Evolutionary conservation across 1,140 invertebrate species (phyloP).

Genomic region (Drosophila seguyi): DNA sequence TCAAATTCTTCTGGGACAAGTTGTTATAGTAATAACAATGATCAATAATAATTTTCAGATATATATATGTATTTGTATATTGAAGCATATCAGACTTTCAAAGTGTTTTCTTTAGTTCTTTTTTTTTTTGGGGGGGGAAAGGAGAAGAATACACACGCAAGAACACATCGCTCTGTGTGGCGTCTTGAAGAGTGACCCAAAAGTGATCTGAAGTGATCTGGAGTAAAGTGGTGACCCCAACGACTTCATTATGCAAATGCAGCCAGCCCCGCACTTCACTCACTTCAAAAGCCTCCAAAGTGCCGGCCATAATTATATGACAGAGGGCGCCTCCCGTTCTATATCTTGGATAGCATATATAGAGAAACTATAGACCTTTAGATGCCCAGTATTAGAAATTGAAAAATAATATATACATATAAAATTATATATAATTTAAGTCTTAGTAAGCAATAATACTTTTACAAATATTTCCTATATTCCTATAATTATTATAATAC

Average conservation of each 20-base stretch:
- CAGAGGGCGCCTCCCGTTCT: conserved; percentile 41
- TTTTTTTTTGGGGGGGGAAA: neutral
- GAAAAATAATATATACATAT: neutral
- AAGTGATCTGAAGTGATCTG: conserved; percentile 43
- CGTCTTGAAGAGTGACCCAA: conserved; percentile 42
- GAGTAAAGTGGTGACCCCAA: conserved; percentile 63
- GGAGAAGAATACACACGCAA: conserved; percentile 6
- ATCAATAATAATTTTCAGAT: conserved; percentile 29
- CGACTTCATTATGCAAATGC: conserved; percentile 74
- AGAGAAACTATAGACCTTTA: neutral
- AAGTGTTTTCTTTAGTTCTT: neutral
- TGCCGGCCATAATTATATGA: conserved; percentile 70
- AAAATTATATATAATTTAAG: neutral
- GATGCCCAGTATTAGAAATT: neutral
- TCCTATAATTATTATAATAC: neutral
- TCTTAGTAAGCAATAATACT: neutral
- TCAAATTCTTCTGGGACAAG: conserved; percentile 19
- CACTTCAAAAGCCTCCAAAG: conserved; percentile 45
- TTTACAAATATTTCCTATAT: neutral
- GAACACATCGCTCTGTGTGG: conserved; percentile 46
- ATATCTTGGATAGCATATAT: neutral
- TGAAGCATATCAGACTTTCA: conserved; percentile 4
- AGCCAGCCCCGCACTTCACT: conserved; percentile 57
- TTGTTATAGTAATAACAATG: conserved; percentile 64
- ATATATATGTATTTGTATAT: neutral